Evolutionary conservation across 2,113 vertebrate species (phyloP).

Genomic region (Bostrychus sinensis): DNA sequence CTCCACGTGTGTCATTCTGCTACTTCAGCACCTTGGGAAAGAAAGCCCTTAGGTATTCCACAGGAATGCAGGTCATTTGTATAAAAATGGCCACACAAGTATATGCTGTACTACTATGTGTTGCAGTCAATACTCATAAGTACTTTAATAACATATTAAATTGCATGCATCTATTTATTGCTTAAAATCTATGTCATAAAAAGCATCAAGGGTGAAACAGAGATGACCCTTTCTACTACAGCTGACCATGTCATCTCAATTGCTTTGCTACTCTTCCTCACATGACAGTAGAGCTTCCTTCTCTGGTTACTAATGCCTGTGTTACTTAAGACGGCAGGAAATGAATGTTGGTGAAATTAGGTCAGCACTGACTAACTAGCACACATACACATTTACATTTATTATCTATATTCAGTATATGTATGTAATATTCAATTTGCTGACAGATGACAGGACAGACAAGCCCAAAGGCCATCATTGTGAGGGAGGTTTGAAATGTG

Average conservation of each 20-base stretch:
- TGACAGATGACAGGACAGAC: neutral
- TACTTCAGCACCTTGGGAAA: slow-evolving; percentile 40
- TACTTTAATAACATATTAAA: slow-evolving; percentile 4
- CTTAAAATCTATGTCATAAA: neutral
- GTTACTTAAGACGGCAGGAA: slow-evolving; percentile 10
- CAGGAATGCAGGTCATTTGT: slow-evolving; percentile 35
- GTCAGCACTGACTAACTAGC: neutral
- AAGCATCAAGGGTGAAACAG: neutral
- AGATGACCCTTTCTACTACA: neutral
- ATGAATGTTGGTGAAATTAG: neutral
- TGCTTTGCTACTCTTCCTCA: neutral
- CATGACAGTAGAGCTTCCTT: neutral
- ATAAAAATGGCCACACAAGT: slow-evolving; percentile 15
- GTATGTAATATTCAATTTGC: neutral
- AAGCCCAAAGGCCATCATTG: neutral
- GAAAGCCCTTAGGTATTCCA: slow-evolving; percentile 44
- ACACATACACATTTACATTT: neutral
- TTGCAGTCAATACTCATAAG: slow-evolving; percentile 13
- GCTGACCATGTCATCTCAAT: slow-evolving; percentile 3
- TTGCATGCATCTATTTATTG: neutral
- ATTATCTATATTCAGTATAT: too few relatives aligned
- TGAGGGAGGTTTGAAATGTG: neutral
- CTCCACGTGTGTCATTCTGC: slow-evolving; percentile 37
- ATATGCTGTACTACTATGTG: slow-evolving; percentile 12
- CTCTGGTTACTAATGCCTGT: slow-evolving; percentile 18